phyloP scores from a whole-genome alignment of 2,797 vertebrate species.

The Melanotaenia nigrans region DNA sequence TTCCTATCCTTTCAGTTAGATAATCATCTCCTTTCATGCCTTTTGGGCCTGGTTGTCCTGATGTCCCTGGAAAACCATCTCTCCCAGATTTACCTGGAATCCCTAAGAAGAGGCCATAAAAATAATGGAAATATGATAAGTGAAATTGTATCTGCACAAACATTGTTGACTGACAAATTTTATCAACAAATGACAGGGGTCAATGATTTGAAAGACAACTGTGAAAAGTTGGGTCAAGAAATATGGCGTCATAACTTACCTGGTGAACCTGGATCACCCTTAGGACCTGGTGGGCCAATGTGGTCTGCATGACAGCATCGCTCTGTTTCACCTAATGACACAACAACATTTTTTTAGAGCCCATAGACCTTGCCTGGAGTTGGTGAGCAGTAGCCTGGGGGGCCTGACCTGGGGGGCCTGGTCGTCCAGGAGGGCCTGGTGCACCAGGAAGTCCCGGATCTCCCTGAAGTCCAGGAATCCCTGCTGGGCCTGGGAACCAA shows the following conservation, averaged over 20 bases:
- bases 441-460: constrained; percentile 53
- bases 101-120: constrained; percentile 33
- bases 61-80: constrained; percentile 30
- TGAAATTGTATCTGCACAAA: background rate
- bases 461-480: constrained; percentile 63
- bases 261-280: constrained; percentile 64
- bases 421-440: constrained; percentile 56
- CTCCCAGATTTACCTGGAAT: constrained; percentile 58
- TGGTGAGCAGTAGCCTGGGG: background rate
- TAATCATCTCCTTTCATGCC: constrained; percentile 67
- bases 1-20: constrained; percentile 34
- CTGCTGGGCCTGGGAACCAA: constrained; percentile 52
- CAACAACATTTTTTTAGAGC: constrained; percentile 5
- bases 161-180: background rate
- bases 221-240: background rate
- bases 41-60: constrained; percentile 59
- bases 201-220: background rate
- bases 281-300: constrained; percentile 54
- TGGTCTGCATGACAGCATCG: constrained; percentile 43
- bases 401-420: constrained; percentile 66
- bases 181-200: background rate
- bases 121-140: background rate
- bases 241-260: constrained; percentile 46
- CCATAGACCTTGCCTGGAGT: background rate
- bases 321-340: constrained; percentile 61